A percentile compares a stretch with the other conserved stretches of the same genome.
phyloP scores from a whole-genome alignment of 2,888 invertebrate species.

The Thysanoteuthis rhombus region DNA sequence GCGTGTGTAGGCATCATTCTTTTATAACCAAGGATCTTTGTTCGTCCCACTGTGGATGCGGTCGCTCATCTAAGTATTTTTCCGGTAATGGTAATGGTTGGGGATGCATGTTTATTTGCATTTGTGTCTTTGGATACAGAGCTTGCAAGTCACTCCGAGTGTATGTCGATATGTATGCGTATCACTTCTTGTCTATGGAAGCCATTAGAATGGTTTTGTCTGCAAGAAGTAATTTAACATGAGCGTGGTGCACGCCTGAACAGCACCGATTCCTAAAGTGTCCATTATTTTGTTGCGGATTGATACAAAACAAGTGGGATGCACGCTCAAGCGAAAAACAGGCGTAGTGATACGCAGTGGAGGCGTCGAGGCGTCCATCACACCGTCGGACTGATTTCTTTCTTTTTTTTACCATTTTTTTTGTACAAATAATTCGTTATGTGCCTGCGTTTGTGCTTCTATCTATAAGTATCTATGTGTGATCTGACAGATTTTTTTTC shows the following conservation, averaged over 20 bases:
- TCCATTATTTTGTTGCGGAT: conserved; percentile 12
- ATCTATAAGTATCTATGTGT: not conserved
- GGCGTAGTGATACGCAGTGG: not conserved
- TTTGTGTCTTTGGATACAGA: not conserved
- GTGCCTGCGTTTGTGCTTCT: not conserved
- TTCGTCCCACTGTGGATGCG: not conserved
- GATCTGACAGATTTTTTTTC: not conserved
- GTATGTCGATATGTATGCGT: not conserved
- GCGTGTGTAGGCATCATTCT: not conserved
- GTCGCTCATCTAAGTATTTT: not conserved
- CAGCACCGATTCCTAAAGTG: not conserved
- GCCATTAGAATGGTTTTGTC: conserved; percentile 12
- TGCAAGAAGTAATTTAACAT: not conserved
- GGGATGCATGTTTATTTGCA: not conserved
- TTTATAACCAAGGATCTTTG: not conserved
- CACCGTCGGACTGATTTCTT: not conserved
- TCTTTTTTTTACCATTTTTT: not conserved
- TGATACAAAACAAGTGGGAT: conserved; percentile 12
- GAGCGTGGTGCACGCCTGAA: not conserved
- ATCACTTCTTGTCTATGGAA: not conserved
- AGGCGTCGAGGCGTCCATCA: conserved; percentile 12
- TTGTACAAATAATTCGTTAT: not conserved
- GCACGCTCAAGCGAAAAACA: not conserved
- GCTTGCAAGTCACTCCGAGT: not conserved
- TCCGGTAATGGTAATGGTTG: not conserved